Evolutionary conservation across 1,140 invertebrate genomes (phyloP).

Genomic region (Trachymyrmex septentrionalis): DNA sequence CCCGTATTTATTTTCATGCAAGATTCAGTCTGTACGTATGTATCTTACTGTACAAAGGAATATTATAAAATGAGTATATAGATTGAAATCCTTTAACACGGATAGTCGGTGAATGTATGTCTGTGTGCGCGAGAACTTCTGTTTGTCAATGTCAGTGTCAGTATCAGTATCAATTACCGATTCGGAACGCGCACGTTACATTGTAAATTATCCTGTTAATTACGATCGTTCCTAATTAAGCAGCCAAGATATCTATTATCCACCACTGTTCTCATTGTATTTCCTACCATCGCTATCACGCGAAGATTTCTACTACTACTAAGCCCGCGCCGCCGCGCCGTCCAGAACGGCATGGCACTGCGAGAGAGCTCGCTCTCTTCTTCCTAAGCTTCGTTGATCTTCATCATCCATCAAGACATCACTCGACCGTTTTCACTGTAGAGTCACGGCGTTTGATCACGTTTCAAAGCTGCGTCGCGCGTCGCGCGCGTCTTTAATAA

Average conservation of each 20-base stretch:
- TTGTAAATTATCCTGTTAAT: conserved; percentile 70
- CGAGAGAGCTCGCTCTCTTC: conserved; percentile 12
- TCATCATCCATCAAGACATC: conserved; percentile 72
- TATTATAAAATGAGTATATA: conserved; percentile 2
- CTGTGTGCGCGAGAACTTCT: not conserved
- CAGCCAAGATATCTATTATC: conserved; percentile 35
- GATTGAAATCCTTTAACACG: conserved; percentile 25
- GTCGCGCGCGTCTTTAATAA: conserved; percentile 75
- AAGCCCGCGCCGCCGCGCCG: not conserved
- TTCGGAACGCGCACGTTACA: conserved; percentile 30
- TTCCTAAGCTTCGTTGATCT: conserved; percentile 68
- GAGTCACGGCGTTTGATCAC: conserved; percentile 80
- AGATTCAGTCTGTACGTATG: not conserved
- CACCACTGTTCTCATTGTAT: not conserved
- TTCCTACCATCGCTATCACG: not conserved
- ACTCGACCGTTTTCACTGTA: conserved; percentile 71
- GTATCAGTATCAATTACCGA: conserved; percentile 35
- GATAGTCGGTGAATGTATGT: not conserved
- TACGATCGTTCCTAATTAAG: conserved; percentile 66
- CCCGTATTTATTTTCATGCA: not conserved
- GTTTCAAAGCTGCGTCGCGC: conserved; percentile 75
- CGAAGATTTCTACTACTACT: not conserved
- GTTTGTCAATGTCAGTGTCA: conserved; percentile 14
- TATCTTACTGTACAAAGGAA: not conserved
- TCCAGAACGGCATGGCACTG: not conserved